Base-by-base conservation (phyloP, 2,113 vertebrate genomes). In the Crotophaga sulcirostris region DNA sequence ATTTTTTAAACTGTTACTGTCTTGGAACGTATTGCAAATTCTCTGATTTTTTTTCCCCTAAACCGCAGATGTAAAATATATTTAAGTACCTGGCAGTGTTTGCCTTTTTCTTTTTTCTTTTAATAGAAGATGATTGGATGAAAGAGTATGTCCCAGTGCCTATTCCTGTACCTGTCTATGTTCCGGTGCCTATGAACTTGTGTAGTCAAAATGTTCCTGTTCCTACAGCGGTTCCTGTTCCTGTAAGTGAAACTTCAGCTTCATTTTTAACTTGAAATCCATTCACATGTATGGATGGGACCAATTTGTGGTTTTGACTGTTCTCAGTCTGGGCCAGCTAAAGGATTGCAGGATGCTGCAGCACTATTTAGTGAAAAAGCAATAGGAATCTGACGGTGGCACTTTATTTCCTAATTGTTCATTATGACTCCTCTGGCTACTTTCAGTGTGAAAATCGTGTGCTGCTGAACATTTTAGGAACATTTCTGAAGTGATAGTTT, bases 141-240 rank as follows among this genome's bases (percentile, higher is more conserved):
- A 98, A 99, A 96, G 99, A 99, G 91, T 99, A 98, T 55, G 72
- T 99, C 89, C 99, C 99, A 74, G 98, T 99, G 84, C 99, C 99
- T 95, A 98, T 99, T 92, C 99, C 99, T 86, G 98, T 99, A 69
- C 99, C 99, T 26, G 98, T 99, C 90, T 99, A 99, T 94, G 97
- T 99, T 74, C 99, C 99, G n/a, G 96, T 99, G 84, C 99, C 99
- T 96, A 99, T 99, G 99, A 99, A 99, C 79, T 98, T 99, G 98
- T 99, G 99, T 70, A 97, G 99, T 97, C 99, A 99, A 98, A 97
- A 97, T 80, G 98, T 99, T 85, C 99, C 99, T 42, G 96, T 98
- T 91, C 98, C 98, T n/a, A 62, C 99, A 52, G 92, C 98, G 4
- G 93, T 99, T 96, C 99, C 99, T 97, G 92, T 99, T 97, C 99